These are phyloP conservation scores for Fulica atra DNA, from an alignment of 2,113 vertebrate genomes.

Conservation along the genomic window DNA sequence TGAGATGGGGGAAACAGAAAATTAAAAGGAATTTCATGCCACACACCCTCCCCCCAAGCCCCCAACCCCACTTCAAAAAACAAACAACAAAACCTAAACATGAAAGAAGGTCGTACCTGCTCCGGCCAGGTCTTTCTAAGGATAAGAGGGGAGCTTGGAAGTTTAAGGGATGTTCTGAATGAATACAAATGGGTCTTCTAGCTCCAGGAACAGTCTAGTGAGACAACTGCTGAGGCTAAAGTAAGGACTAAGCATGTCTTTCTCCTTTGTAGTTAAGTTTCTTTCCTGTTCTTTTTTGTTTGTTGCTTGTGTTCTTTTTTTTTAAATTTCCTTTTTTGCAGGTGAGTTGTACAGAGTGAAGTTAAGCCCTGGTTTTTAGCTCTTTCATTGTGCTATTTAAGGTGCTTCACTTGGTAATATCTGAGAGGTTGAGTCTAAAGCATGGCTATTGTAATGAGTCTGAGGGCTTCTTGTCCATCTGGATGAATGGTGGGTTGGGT, in stretches of 20 bases:
- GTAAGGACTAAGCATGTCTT: background rate
- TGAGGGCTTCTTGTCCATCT: background rate
- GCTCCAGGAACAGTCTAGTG: background rate
- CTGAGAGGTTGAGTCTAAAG: background rate
- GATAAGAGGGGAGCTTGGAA: background rate
- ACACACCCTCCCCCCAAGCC: background rate
- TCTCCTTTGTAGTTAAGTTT: background rate
- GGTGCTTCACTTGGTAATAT: background rate
- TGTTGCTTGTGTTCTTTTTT: too few species aligned
- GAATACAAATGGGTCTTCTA: background rate
- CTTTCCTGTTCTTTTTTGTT: background rate
- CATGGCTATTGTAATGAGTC: background rate
- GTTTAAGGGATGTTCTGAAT: background rate
- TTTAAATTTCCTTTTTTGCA: background rate
- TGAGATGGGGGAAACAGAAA: background rate
- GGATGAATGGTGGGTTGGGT: fast-evolving
- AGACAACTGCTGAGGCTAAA: background rate
- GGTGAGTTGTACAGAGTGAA: background rate
- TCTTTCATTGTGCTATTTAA: background rate
- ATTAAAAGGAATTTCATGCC: background rate
- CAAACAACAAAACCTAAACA: background rate
- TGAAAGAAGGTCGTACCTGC: background rate
- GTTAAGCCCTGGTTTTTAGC: background rate
- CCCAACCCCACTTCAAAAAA: too few species aligned
- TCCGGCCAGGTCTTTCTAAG: background rate